phyloP scores from a whole-genome alignment of 2,113 vertebrate species.

The Poeciliopsis prolifica region DNA sequence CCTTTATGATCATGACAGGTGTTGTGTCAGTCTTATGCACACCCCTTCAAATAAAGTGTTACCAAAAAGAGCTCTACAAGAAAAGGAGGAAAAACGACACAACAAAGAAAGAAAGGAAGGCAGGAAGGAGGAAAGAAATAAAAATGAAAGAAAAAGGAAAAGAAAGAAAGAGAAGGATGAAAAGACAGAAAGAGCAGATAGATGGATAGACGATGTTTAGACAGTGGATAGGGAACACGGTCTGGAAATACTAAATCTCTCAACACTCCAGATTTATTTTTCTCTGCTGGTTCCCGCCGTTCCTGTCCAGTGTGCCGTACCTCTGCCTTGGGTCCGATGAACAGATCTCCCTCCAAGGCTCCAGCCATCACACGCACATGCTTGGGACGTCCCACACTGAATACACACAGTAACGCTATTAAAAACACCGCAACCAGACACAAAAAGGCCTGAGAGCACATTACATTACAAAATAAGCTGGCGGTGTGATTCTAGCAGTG shows the following conservation, averaged over 20 bases:
- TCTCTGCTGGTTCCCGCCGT: no score
- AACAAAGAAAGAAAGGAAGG: not conserved
- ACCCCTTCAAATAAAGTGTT: no score
- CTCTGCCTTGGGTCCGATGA: slow-evolving; percentile 93
- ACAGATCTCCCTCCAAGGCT: slow-evolving; percentile 90
- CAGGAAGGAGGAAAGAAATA: no score
- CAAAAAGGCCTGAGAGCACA: not conserved
- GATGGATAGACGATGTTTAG: no score
- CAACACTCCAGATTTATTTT: no score
- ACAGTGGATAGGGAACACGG: no score
- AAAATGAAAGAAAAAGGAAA: no score
- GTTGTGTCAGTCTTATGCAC: no score
- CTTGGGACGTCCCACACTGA: slow-evolving; percentile 89
- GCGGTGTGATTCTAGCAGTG: not conserved
- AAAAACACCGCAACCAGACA: not conserved
- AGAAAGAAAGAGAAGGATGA: no score
- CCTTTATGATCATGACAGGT: no score
- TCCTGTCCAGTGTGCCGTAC: slow-evolving; percentile 58
- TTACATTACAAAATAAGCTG: not conserved
- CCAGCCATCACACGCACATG: slow-evolving; percentile 93
- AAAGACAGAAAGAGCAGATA: no score
- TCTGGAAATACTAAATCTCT: not conserved
- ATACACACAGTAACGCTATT: slow-evolving; percentile 19
- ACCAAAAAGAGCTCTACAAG: not conserved
- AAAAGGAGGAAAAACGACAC: not conserved